Conservation (phyloP, 2,888 invertebrate species). For the Neuroscelio doddi region DNA sequence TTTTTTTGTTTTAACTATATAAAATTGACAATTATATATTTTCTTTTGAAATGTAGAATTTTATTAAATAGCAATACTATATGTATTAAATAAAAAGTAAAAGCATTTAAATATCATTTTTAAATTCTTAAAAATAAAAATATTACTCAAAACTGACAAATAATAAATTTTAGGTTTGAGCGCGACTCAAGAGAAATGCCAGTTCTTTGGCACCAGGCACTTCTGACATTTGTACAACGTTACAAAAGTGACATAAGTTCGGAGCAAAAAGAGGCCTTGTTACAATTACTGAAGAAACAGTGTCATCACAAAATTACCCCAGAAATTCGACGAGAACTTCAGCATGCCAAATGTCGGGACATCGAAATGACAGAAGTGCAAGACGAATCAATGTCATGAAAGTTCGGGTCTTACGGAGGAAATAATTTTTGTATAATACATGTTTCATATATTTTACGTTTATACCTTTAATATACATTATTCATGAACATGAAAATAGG, state of each 20-base stretch:
- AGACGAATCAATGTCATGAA: slow-evolving; percentile 53
- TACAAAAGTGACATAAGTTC: slow-evolving; percentile 96
- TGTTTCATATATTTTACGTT: neutral
- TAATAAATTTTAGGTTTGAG: slow-evolving; percentile 81
- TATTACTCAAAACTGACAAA: no score
- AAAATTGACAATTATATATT: no score
- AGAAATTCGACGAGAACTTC: slow-evolving; percentile 91
- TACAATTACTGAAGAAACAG: slow-evolving; percentile 85
- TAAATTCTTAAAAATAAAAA: no score
- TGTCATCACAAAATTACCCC: slow-evolving; percentile 81
- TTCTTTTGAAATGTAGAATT: no score
- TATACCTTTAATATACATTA: neutral
- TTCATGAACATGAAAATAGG: neutral
- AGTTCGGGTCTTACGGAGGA: neutral
- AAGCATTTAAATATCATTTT: no score
- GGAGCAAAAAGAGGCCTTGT: slow-evolving; percentile 91
- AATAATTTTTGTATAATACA: neutral
- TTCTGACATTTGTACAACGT: slow-evolving; percentile 93
- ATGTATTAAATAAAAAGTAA: no score
- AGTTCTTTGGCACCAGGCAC: slow-evolving; percentile 97
- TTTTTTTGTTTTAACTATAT: no score
- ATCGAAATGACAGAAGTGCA: slow-evolving; percentile 73
- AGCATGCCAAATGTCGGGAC: slow-evolving; percentile 87
- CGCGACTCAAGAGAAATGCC: slow-evolving; percentile 88
- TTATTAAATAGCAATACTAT: no score